Conservation (phyloP, 2,113 vertebrate species). For the Antennarius striatus region DNA sequence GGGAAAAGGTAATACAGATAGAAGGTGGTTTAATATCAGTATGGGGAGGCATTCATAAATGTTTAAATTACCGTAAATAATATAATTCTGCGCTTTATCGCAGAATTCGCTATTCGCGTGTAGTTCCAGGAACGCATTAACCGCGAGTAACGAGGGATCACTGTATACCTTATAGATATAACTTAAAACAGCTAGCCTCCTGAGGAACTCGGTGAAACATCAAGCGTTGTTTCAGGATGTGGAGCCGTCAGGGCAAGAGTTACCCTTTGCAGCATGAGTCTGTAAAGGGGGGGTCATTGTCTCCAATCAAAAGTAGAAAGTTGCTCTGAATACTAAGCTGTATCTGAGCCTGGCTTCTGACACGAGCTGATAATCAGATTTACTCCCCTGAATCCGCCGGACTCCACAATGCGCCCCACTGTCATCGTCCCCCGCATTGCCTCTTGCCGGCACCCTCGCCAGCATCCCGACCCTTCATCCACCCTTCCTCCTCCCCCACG, state of each 20-base stretch:
- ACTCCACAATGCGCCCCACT: constrained; percentile 96
- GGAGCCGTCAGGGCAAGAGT: constrained; percentile 7
- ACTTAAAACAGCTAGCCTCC: no score
- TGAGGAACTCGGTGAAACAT: no score
- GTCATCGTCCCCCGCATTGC: constrained; percentile 77
- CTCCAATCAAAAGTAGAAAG: constrained; percentile 88
- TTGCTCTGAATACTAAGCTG: constrained; percentile 95
- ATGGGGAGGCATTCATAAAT: no score
- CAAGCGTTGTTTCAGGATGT: constrained; percentile 27
- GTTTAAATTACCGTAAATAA: no score
- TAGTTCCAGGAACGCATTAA: no score
- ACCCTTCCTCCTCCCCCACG: constrained; percentile 69
- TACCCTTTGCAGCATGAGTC: constrained; percentile 57
- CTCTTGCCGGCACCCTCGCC: constrained; percentile 58
- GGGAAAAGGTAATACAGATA: no score
- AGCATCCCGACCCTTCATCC: constrained; percentile 70
- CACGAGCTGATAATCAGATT: constrained; percentile 99
- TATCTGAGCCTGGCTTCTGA: constrained; percentile 97
- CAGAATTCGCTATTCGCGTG: no score
- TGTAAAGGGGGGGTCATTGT: constrained; percentile 87
- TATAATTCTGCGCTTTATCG: no score
- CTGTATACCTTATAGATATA: no score
- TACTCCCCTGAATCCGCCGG: constrained; percentile 92
- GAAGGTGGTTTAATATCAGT: no score
- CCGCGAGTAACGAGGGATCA: no score